Percentiles rank a stretch among this genome's conserved stretches.
Conservation (phyloP, 2,888 invertebrate genomes). For the Tetragnatha montana region DNA sequence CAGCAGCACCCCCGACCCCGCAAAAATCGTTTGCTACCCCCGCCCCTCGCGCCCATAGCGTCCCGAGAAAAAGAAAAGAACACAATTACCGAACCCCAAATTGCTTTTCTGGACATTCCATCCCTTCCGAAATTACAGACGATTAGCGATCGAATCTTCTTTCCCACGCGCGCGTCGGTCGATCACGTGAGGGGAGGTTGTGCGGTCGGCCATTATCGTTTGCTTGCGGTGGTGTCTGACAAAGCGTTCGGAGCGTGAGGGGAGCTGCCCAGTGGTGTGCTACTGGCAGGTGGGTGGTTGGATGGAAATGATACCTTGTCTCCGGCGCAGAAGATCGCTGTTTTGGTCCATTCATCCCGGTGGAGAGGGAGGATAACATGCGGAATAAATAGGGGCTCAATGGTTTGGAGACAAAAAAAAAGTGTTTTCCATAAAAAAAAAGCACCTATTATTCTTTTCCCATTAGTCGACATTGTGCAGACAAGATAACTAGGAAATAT, state of each 20-base stretch:
- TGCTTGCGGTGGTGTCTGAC: background rate
- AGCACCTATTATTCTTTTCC: too few species aligned
- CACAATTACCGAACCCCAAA: slow-evolving; percentile 27
- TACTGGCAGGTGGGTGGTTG: slow-evolving; percentile 30
- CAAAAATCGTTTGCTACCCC: slow-evolving; percentile 24
- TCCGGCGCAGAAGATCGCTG: background rate
- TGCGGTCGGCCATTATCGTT: background rate
- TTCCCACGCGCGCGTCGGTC: slow-evolving; percentile 65
- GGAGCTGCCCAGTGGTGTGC: slow-evolving; percentile 59
- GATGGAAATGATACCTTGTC: background rate
- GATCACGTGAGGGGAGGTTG: slow-evolving; percentile 51
- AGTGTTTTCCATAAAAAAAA: too few species aligned
- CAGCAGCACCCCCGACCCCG: slow-evolving; percentile 12
- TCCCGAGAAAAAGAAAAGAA: slow-evolving; percentile 16
- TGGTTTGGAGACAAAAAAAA: too few species aligned
- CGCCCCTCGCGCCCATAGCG: background rate
- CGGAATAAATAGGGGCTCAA: too few species aligned
- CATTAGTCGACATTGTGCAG: too few species aligned
- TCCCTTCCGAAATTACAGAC: slow-evolving; percentile 26
- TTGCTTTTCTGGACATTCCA: slow-evolving; percentile 48
- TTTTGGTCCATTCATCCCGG: background rate
- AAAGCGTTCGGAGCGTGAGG: slow-evolving; percentile 40
- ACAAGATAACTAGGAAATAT: too few species aligned
- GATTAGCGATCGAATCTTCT: slow-evolving; percentile 45
- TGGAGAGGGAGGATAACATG: background rate